Evolutionary conservation across 2,113 vertebrate species (phyloP).

Genomic region (Collichthys lucidus): DNA sequence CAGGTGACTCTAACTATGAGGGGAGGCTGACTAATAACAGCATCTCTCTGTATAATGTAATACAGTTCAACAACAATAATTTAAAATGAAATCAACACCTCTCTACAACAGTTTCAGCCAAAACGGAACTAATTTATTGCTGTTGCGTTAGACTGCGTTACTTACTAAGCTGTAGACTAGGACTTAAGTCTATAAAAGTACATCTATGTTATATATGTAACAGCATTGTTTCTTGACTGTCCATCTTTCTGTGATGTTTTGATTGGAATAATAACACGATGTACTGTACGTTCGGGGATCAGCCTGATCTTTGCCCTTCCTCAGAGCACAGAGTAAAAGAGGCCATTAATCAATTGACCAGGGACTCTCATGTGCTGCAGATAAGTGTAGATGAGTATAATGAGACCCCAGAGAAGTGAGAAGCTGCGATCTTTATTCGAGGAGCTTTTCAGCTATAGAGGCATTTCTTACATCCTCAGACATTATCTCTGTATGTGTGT

Average conservation of each 20-base stretch:
- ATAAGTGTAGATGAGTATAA: constrained; percentile 29
- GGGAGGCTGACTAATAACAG: background rate
- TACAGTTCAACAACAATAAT: background rate
- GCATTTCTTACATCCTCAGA: constrained; percentile 25
- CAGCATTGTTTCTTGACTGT: background rate
- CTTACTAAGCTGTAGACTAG: background rate
- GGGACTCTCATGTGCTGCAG: constrained; percentile 15
- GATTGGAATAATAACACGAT: background rate
- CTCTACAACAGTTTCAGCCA: too few species aligned
- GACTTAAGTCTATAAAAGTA: background rate
- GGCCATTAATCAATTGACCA: constrained; percentile 40
- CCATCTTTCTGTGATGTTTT: background rate
- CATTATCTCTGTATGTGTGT: constrained; percentile 15
- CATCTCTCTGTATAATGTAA: too few species aligned
- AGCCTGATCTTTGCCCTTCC: background rate
- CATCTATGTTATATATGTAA: background rate
- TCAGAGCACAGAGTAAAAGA: background rate
- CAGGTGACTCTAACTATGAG: too few species aligned
- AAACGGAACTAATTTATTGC: too few species aligned
- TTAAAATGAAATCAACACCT: too few species aligned
- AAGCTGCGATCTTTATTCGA: constrained; percentile 25
- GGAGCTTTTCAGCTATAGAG: constrained; percentile 28
- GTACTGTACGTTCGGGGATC: background rate
- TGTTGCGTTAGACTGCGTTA: too few species aligned
- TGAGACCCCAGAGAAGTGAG: constrained; percentile 33